Evolutionary conservation across 1,140 invertebrate species (phyloP).

Genomic region (Varroa destructor): DNA sequence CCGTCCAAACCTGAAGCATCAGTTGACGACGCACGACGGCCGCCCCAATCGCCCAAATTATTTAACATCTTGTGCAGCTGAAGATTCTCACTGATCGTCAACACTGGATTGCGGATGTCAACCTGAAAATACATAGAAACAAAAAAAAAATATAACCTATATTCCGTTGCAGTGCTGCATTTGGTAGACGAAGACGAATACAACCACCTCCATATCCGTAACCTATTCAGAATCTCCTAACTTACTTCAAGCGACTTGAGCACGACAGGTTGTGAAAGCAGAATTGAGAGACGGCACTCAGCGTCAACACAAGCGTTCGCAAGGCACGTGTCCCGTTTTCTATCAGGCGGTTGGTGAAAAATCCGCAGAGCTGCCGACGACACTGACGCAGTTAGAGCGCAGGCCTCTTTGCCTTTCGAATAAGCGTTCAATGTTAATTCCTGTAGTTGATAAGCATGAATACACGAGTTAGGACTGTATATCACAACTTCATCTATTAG

Average conservation of each 20-base stretch:
- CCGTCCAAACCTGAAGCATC: no score
- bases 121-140: no score
- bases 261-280: not conserved
- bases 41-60: no score
- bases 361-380: slow-evolving; percentile 14
- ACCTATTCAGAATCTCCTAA: no score
- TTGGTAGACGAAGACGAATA: no score
- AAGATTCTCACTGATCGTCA: slow-evolving; percentile 21
- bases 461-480: no score
- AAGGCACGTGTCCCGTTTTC: slow-evolving; percentile 18
- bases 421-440: slow-evolving; percentile 13
- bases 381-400: not conserved
- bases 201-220: no score
- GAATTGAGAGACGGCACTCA: slow-evolving; percentile 9
- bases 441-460: not conserved
- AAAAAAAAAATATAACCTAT: no score
- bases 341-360: slow-evolving; percentile 20
- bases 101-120: slow-evolving; percentile 13
- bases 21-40: no score
- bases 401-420: slow-evolving; percentile 4
- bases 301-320: slow-evolving; percentile 11
- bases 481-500: no score
- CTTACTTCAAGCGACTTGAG: slow-evolving; percentile 11
- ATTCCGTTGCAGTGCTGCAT: no score
- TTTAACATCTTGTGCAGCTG: slow-evolving; percentile 13